Percentiles rank a stretch among this genome's conserved stretches.
Evolutionary conservation across 2,113 vertebrate species (phyloP).

Genomic region (Petrocephalus zakoni): DNA sequence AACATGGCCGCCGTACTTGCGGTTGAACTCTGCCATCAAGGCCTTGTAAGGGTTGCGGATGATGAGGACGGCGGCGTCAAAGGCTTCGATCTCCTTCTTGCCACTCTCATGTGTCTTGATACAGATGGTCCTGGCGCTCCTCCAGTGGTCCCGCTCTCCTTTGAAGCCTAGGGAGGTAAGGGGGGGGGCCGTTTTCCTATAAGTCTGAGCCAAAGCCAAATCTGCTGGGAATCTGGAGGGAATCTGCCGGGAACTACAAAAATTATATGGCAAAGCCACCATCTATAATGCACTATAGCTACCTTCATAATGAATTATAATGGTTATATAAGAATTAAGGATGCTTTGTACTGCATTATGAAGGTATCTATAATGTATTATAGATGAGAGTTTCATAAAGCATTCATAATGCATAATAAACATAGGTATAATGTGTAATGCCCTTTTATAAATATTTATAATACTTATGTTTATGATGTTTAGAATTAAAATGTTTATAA

Average conservation of each 20-base stretch:
- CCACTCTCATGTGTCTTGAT: slow-evolving; percentile 97
- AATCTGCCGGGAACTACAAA: neutral
- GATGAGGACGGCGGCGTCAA: slow-evolving; percentile 82
- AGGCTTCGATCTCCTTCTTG: slow-evolving; percentile 87
- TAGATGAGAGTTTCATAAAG: too few relatives aligned
- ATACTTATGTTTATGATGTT: too few relatives aligned
- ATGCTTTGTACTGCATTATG: too few relatives aligned
- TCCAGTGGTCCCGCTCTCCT: slow-evolving; percentile 92
- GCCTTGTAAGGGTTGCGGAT: slow-evolving; percentile 95
- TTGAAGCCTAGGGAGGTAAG: slow-evolving; percentile 74
- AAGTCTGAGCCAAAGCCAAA: neutral
- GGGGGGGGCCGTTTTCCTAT: neutral
- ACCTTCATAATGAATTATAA: too few relatives aligned
- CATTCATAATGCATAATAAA: too few relatives aligned
- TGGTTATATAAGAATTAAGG: too few relatives aligned
- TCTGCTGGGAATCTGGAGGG: neutral
- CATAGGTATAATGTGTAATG: too few relatives aligned
- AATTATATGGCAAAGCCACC: neutral
- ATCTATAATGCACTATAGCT: too few relatives aligned
- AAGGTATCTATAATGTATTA: too few relatives aligned
- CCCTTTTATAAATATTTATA: too few relatives aligned
- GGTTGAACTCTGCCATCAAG: slow-evolving; percentile 96
- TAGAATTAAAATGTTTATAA: too few relatives aligned
- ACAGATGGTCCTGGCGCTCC: slow-evolving; percentile 84
- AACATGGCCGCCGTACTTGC: slow-evolving; percentile 89